phyloP scores from a whole-genome alignment of 2,113 vertebrate species.

The Takifugu flavidus region DNA sequence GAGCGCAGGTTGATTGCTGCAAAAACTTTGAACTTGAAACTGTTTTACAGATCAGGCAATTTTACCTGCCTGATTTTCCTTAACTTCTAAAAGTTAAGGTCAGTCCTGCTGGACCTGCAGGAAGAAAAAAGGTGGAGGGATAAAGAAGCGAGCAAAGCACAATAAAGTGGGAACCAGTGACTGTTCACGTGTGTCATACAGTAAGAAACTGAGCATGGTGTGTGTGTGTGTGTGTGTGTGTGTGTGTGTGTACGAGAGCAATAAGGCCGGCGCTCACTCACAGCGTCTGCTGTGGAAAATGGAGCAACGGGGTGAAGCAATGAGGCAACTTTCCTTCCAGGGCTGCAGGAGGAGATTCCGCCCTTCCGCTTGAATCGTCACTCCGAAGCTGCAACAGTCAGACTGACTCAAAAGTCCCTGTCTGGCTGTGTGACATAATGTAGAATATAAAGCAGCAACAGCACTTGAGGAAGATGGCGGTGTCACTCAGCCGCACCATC shows the following conservation, averaged over 20 bases:
- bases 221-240: slow-evolving; percentile 29
- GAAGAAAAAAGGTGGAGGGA: neutral
- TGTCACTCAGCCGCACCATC: too few relatives aligned
- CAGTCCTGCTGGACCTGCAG: slow-evolving; percentile 11
- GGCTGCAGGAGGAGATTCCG: neutral
- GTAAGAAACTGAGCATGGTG: slow-evolving; percentile 38
- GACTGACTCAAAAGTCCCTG: too few relatives aligned
- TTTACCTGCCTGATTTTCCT: slow-evolving; percentile 6
- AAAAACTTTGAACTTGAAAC: neutral
- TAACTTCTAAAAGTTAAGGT: neutral
- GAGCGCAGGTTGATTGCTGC: too few relatives aligned
- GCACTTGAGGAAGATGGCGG: too few relatives aligned
- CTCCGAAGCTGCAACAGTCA: too few relatives aligned
- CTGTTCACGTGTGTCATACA: slow-evolving; percentile 12
- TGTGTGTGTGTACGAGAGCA: slow-evolving; percentile 46
- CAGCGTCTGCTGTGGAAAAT: slow-evolving; percentile 44
- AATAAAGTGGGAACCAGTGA: neutral
- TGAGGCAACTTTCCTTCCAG: neutral
- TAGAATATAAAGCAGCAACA: too few relatives aligned
- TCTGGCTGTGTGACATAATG: too few relatives aligned
- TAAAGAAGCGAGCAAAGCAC: slow-evolving; percentile 19
- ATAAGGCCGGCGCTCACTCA: slow-evolving; percentile 57
- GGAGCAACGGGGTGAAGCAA: neutral
- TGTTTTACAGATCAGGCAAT: neutral
- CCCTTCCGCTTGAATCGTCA: too few relatives aligned